Evolutionary conservation across 2,888 invertebrate species (phyloP).

Genomic region (Cremastinae sp.): DNA sequence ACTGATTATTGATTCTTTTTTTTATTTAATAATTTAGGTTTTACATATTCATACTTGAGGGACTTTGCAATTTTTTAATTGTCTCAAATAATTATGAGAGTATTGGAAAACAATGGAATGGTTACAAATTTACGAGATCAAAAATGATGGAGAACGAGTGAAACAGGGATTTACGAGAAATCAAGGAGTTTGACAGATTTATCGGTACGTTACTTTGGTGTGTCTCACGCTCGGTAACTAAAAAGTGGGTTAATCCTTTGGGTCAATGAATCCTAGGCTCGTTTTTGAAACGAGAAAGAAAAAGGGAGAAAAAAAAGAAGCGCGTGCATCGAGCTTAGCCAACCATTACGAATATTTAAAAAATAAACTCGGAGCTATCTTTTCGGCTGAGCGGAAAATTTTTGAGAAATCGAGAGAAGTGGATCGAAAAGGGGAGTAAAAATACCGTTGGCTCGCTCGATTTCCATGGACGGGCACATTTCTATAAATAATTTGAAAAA

Average conservation of each 20-base stretch:
- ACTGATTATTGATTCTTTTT: too few species aligned
- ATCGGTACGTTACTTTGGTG: not conserved
- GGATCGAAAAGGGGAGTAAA: not conserved
- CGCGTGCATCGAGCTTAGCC: constrained; percentile 18
- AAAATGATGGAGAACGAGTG: not conserved
- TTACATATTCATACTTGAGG: too few species aligned
- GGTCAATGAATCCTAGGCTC: constrained; percentile 32
- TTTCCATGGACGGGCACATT: not conserved
- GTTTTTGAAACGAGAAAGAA: not conserved
- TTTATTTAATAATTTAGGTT: too few species aligned
- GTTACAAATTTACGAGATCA: not conserved
- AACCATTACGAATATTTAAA: not conserved
- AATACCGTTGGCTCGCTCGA: constrained; percentile 1
- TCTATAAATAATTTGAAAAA: constrained; percentile 20
- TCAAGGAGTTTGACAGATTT: constrained; percentile 18
- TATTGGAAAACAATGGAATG: not conserved
- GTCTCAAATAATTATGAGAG: not conserved
- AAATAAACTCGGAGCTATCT: not conserved
- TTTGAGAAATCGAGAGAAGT: not conserved
- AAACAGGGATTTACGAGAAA: constrained; percentile 23
- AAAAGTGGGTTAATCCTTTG: constrained; percentile 48
- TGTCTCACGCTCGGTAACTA: constrained; percentile 23
- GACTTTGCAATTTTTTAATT: too few species aligned
- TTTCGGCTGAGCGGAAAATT: not conserved
- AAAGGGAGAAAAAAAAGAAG: constrained; percentile 7